These are phyloP conservation scores for Plemyria rubiginata DNA, from an alignment of 2,888 invertebrate species.

Conservation along the genomic window DNA sequence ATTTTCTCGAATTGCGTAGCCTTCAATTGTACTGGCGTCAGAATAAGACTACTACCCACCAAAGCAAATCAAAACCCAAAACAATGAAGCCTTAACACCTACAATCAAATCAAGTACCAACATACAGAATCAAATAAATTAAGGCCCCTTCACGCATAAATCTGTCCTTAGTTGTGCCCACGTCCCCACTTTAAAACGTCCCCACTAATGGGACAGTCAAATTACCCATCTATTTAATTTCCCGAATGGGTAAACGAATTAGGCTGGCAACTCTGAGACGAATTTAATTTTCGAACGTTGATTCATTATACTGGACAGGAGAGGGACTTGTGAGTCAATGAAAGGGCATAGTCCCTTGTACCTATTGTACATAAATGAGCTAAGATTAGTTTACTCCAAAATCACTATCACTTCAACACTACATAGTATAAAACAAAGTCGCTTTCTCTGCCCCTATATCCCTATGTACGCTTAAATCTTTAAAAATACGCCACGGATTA, in stretches of 20 bases:
- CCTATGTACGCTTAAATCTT: too few species aligned
- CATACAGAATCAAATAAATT: constrained; percentile 59
- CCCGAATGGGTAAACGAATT: constrained; percentile 82
- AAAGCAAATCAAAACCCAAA: constrained; percentile 1
- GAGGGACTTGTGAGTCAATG: constrained; percentile 23
- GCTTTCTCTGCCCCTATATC: too few species aligned
- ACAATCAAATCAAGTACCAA: constrained; percentile 41
- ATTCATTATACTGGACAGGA: constrained; percentile 59
- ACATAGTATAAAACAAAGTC: too few species aligned
- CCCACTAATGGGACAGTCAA: constrained; percentile 78
- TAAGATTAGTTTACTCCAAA: too few species aligned
- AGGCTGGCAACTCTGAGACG: constrained; percentile 80
- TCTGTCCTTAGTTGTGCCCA: constrained; percentile 67
- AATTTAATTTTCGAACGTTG: constrained; percentile 79
- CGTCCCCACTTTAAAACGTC: constrained; percentile 62
- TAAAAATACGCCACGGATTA: too few species aligned
- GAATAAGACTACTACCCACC: background rate
- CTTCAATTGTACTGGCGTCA: background rate
- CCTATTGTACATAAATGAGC: too few species aligned
- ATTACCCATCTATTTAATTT: constrained; percentile 85
- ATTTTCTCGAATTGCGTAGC: too few species aligned
- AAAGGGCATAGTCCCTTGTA: background rate
- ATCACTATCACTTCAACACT: too few species aligned
- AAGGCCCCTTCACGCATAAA: constrained; percentile 64
- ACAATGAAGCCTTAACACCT: constrained; percentile 27